phyloP scores from a whole-genome alignment of 2,797 vertebrate species.

The Psittacula echo region DNA sequence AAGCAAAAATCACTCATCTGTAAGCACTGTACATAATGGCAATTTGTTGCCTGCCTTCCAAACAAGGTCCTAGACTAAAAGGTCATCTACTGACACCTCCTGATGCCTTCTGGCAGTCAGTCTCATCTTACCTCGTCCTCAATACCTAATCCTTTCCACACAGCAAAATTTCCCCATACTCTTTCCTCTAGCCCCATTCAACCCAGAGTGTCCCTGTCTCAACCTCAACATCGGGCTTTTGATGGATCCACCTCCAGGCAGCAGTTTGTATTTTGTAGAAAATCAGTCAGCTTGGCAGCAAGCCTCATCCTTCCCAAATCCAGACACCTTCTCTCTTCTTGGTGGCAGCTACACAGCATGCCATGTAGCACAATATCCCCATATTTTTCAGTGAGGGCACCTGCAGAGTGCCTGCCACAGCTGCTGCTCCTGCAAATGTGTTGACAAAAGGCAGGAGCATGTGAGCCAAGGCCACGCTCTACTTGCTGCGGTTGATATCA shows the following conservation, averaged over 20 bases:
- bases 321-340: background rate
- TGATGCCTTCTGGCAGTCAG: background rate
- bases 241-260: background rate
- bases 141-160: background rate
- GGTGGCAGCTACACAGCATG: background rate
- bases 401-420: background rate
- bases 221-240: fast-evolving
- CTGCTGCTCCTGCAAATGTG: background rate
- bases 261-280: background rate
- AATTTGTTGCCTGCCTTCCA: background rate
- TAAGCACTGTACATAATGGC: fast-evolving
- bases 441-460: background rate
- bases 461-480: background rate
- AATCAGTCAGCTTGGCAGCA: background rate
- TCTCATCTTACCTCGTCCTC: background rate
- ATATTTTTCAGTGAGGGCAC: background rate
- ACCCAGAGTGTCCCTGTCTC: fast-evolving
- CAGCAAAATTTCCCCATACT: fast-evolving
- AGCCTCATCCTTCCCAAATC: background rate
- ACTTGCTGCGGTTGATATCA: background rate
- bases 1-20: background rate
- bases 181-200: background rate
- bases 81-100: background rate
- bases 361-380: background rate
- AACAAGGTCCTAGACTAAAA: background rate